phyloP scores from a whole-genome alignment of 2,113 vertebrate genomes.

The Tychaedon coryphoeus region DNA sequence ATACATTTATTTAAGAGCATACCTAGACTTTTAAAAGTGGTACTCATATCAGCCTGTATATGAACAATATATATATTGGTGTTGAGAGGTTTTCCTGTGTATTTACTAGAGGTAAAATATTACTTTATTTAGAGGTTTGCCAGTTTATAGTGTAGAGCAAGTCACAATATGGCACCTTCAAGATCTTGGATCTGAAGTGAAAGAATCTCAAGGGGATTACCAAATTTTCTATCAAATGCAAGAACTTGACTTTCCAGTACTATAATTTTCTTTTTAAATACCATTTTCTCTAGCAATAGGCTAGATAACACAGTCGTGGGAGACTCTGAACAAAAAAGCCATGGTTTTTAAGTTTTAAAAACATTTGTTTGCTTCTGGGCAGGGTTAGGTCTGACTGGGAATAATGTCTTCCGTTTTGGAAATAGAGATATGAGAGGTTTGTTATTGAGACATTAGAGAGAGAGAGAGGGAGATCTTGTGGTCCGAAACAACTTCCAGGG shows the following conservation, averaged over 20 bases:
- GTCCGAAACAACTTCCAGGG: neutral
- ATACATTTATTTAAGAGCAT: rapidly evolving
- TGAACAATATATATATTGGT: no score
- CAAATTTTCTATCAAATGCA: neutral
- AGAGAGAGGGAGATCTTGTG: neutral
- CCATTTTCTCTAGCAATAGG: neutral
- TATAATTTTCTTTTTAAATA: neutral
- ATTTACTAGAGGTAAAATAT: neutral
- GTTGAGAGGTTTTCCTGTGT: neutral
- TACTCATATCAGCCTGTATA: neutral
- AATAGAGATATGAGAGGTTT: neutral
- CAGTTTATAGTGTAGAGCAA: neutral
- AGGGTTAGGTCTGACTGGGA: neutral
- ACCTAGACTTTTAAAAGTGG: neutral
- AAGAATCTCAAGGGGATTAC: neutral
- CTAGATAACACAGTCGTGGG: neutral
- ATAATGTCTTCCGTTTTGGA: neutral
- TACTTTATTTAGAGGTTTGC: neutral
- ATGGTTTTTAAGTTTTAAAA: neutral
- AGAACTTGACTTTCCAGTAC: neutral
- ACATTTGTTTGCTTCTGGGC: neutral
- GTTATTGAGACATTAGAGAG: neutral
- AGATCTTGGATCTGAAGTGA: neutral
- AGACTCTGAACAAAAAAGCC: neutral
- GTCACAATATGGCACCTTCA: neutral